These are phyloP conservation scores for Drosophila hydei DNA, from an alignment of 1,140 invertebrate species.

Conservation along the genomic window DNA sequence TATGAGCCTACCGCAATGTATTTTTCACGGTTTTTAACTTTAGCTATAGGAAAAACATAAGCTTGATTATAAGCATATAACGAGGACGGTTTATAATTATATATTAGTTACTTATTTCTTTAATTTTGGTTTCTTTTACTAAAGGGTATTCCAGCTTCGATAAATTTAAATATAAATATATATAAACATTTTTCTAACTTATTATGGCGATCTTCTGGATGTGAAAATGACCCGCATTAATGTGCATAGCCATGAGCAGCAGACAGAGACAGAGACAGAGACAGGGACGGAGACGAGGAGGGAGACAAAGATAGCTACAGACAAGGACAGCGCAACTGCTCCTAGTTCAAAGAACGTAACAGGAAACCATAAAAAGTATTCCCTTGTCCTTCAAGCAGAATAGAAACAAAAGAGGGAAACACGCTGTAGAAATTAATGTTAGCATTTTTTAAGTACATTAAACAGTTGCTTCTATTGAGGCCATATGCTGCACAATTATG, in stretches of 20 bases:
- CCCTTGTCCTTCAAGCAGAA: constrained; percentile 45
- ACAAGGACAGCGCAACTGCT: constrained; percentile 8
- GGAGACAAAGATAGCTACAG: constrained; percentile 4
- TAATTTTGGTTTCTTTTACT: too few species aligned
- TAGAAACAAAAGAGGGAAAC: constrained; percentile 51
- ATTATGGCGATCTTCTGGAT: constrained; percentile 62
- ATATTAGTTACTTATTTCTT: too few species aligned
- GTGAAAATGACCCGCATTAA: constrained; percentile 75
- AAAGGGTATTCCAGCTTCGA: constrained; percentile 4
- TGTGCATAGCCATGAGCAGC: constrained; percentile 54
- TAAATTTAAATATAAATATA: not conserved
- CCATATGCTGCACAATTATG: constrained; percentile 29
- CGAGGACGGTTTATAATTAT: not conserved
- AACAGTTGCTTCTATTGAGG: constrained; percentile 21
- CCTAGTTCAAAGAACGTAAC: constrained; percentile 18
- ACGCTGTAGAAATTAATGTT: constrained; percentile 57
- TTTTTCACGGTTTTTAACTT: not conserved
- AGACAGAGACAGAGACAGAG: constrained; percentile 23
- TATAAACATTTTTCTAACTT: constrained; percentile 39
- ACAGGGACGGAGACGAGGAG: constrained; percentile 5
- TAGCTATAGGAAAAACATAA: not conserved
- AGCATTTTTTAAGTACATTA: constrained; percentile 59
- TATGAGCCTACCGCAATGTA: not conserved
- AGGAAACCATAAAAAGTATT: constrained; percentile 61
- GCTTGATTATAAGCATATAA: not conserved